Conservation (phyloP, 2,113 vertebrate genomes). For the Colossoma macropomum region DNA sequence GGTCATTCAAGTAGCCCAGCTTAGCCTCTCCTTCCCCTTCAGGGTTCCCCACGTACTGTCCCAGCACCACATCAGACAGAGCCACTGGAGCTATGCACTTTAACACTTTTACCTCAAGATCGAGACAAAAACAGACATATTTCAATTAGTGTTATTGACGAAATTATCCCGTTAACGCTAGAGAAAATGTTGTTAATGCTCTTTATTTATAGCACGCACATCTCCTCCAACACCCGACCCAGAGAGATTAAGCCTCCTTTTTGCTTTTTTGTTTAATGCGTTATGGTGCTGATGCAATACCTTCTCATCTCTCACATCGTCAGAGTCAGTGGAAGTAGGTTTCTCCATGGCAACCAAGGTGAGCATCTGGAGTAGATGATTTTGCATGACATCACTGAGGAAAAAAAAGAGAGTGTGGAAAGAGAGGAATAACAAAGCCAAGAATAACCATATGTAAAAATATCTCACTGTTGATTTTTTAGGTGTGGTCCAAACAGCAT, state of each 20-base stretch:
- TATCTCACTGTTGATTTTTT: too few relatives aligned
- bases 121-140: background rate
- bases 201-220: background rate
- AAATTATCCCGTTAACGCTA: background rate
- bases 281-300: slow-evolving; percentile 61
- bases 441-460: background rate
- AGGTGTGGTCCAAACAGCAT: too few relatives aligned
- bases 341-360: slow-evolving; percentile 93
- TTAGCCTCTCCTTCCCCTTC: slow-evolving; percentile 82
- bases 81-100: slow-evolving; percentile 82
- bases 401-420: background rate
- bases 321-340: slow-evolving; percentile 86
- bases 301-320: slow-evolving; percentile 92
- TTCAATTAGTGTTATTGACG: background rate
- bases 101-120: slow-evolving; percentile 33
- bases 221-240: background rate
- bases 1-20: slow-evolving; percentile 86
- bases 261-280: background rate
- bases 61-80: slow-evolving; percentile 82
- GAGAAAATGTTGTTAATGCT: background rate
- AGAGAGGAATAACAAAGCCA: background rate
- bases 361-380: slow-evolving; percentile 94
- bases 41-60: slow-evolving; percentile 89
- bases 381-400: slow-evolving; percentile 92
- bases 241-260: background rate